Evolutionary conservation across 1,140 invertebrate species (phyloP).

Genomic region (Lordiphosa stackelbergi): DNA sequence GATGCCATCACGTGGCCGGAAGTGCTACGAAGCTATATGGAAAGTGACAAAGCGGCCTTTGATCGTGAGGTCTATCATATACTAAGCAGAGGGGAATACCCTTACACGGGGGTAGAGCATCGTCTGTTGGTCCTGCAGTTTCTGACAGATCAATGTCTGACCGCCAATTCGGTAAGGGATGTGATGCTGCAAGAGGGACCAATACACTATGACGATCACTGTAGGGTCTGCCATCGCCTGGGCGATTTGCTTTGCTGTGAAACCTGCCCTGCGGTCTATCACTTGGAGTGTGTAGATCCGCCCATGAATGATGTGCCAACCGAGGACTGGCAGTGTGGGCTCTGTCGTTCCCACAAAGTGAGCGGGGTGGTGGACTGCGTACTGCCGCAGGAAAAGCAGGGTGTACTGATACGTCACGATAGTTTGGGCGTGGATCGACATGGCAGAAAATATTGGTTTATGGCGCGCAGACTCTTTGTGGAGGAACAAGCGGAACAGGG

Average conservation of each 20-base stretch:
- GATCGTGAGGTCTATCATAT: slow-evolving; percentile 84
- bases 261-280: slow-evolving; percentile 97
- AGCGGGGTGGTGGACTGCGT: slow-evolving; percentile 95
- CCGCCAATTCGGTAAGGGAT: slow-evolving; percentile 94
- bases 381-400: slow-evolving; percentile 93
- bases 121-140: slow-evolving; percentile 92
- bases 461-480: slow-evolving; percentile 92
- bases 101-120: slow-evolving; percentile 89
- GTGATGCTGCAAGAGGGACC: slow-evolving; percentile 96
- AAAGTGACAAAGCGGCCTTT: slow-evolving; percentile 88
- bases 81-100: slow-evolving; percentile 89
- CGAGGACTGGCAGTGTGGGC: slow-evolving; percentile 96
- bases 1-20: slow-evolving; percentile 98
- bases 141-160: slow-evolving; percentile 94
- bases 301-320: slow-evolving; percentile 94
- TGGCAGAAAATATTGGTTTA: slow-evolving; percentile 97
- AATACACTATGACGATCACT: slow-evolving; percentile 96
- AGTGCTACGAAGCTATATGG: slow-evolving; percentile 90
- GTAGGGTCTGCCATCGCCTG: slow-evolving; percentile 94
- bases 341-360: slow-evolving; percentile 94
- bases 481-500: slow-evolving; percentile 84
- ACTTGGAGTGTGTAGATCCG: slow-evolving; percentile 96
- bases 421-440: slow-evolving; percentile 95
- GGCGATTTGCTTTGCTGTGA: slow-evolving; percentile 98
- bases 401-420: slow-evolving; percentile 93